These are phyloP conservation scores for Beaufortia kweichowensis DNA, from an alignment of 2,113 vertebrate species.

Conservation along the genomic window DNA sequence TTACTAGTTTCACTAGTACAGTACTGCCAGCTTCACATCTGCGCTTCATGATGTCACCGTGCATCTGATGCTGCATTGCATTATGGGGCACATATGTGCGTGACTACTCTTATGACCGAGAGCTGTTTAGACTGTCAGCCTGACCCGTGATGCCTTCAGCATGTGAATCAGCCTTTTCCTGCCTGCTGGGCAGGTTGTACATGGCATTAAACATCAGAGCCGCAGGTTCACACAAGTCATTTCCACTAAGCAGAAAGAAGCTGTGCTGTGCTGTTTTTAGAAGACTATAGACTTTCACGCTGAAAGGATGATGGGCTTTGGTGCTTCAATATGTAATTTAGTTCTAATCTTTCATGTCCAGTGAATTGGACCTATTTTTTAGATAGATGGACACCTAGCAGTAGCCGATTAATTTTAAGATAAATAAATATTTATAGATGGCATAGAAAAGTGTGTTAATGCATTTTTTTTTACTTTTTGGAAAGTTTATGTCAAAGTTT, in stretches of 20 bases:
- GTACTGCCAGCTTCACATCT: no score
- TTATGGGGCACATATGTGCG: slow-evolving; percentile 14
- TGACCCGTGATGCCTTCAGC: slow-evolving; percentile 17
- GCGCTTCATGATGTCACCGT: neutral
- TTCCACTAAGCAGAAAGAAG: neutral
- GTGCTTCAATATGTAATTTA: slow-evolving; percentile 7
- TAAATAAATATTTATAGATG: no score
- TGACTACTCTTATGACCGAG: slow-evolving; percentile 9
- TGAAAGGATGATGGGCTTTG: neutral
- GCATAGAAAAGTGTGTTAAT: no score
- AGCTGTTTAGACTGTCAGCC: slow-evolving; percentile 20
- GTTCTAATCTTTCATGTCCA: neutral
- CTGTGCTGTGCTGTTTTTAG: neutral
- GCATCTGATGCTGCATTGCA: neutral
- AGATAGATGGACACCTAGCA: neutral
- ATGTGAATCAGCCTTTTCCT: slow-evolving; percentile 30
- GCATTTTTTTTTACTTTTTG: no score
- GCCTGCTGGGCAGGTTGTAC: slow-evolving; percentile 19
- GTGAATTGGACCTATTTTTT: neutral
- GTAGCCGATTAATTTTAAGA: no score
- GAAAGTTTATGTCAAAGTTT: no score
- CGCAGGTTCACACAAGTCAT: slow-evolving; percentile 4
- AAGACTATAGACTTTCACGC: neutral
- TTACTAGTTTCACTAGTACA: no score
- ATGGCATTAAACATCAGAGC: slow-evolving; percentile 36